Percentiles rank a stretch among this genome's conserved stretches.
Evolutionary conservation across 2,113 vertebrate genomes (phyloP).

Genomic region (Xenopus tropicalis): DNA sequence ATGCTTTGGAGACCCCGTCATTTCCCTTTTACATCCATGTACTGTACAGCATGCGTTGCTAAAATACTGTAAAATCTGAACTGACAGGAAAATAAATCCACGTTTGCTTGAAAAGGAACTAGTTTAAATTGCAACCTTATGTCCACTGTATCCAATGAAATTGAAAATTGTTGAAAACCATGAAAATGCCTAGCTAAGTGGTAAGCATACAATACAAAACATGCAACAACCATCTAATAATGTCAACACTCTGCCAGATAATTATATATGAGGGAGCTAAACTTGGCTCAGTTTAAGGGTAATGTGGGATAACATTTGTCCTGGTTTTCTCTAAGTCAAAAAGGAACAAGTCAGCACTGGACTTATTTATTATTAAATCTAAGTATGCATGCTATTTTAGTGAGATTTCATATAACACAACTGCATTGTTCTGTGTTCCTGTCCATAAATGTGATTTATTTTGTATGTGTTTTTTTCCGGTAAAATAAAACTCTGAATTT

Average conservation of each 20-base stretch:
- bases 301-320: not conserved
- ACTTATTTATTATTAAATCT: not conserved
- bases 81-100: conserved; percentile 35
- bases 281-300: not conserved
- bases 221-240: conserved; percentile 1
- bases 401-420: conserved; percentile 39
- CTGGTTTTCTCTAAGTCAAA: not conserved
- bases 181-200: conserved; percentile 3
- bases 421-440: conserved; percentile 47
- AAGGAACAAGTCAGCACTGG: not conserved
- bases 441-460: conserved; percentile 46
- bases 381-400: not conserved
- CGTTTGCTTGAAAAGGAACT: conserved; percentile 42
- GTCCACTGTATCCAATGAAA: conserved; percentile 29
- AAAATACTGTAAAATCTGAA: conserved; percentile 24
- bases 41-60: conserved; percentile 4
- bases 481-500: conserved; percentile 39
- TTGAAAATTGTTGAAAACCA: conserved; percentile 22
- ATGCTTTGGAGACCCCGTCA: not conserved
- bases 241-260: not conserved
- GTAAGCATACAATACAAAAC: conserved; percentile 13
- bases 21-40: conserved; percentile 10
- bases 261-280: not conserved
- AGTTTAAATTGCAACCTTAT: conserved; percentile 39
- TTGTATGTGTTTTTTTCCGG: conserved; percentile 38